Evolutionary conservation across 2,797 vertebrate species (phyloP).

Genomic region (Chaunax sp.): DNA sequence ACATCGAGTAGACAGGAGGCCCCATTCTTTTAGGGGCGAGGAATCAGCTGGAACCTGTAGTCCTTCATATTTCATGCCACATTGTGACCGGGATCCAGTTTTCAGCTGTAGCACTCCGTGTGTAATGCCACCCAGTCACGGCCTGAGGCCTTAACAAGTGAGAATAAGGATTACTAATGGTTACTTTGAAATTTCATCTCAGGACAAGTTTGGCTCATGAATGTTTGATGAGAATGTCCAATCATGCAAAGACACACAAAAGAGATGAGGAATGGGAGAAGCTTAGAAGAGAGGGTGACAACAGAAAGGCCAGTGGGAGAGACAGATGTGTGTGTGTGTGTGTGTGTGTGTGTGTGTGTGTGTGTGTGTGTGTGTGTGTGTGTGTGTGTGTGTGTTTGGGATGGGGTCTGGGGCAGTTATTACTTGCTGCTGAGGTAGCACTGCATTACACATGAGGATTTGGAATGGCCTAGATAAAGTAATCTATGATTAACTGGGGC

Average conservation of each 20-base stretch:
- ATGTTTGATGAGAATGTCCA: conserved; percentile 80
- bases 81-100: conserved; percentile 42
- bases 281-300: conserved; percentile 43
- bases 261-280: conserved; percentile 58
- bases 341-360: conserved; percentile 50
- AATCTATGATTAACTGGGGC: conserved; percentile 86
- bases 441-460: conserved; percentile 83
- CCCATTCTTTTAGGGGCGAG: conserved; percentile 25
- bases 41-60: conserved; percentile 57
- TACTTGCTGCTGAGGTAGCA: conserved; percentile 82
- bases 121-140: conserved; percentile 33
- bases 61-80: conserved; percentile 56
- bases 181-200: conserved; percentile 75
- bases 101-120: conserved; percentile 23
- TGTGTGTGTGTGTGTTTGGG: conserved; percentile 47
- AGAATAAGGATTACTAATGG: conserved; percentile 59
- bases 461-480: conserved; percentile 86
- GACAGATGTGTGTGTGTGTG: conserved; percentile 13
- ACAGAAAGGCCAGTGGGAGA: conserved; percentile 32
- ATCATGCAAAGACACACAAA: conserved; percentile 72
- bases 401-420: conserved; percentile 69
- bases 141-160: conserved; percentile 46
- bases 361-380: conserved; percentile 26
- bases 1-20: conserved; percentile 18
- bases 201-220: conserved; percentile 71